A percentile compares a stretch with the other conserved stretches of the same genome.
Conservation (phyloP, 2,888 invertebrate genomes). For the Agrochola lychnidis region DNA sequence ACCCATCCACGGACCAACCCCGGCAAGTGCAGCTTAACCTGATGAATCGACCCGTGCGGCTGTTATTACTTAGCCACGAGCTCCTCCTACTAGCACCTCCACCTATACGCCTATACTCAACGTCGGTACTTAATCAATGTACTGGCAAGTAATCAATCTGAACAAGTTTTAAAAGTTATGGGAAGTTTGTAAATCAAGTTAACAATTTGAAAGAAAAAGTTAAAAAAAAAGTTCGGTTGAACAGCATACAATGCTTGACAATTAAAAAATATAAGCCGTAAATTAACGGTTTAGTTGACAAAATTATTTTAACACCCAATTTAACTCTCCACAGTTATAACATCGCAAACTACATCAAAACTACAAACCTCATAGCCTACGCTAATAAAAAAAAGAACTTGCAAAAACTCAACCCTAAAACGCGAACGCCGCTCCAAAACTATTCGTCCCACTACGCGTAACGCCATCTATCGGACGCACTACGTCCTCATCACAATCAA, state of each 20-base stretch:
- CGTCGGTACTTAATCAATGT: not conserved
- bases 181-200: not conserved
- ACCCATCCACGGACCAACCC: too few relatives aligned
- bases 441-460: slow-evolving; percentile 45
- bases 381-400: not conserved
- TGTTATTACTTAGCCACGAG: too few relatives aligned
- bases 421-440: slow-evolving; percentile 19
- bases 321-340: not conserved
- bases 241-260: too few relatives aligned
- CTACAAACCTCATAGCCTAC: not conserved
- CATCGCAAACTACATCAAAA: not conserved
- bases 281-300: not conserved
- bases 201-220: not conserved
- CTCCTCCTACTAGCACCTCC: too few relatives aligned
- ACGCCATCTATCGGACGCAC: slow-evolving; percentile 77
- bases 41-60: too few relatives aligned
- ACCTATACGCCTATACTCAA: too few relatives aligned
- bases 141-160: not conserved
- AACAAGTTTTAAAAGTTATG: not conserved
- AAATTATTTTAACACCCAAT: not conserved
- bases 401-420: slow-evolving; percentile 37
- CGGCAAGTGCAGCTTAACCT: too few relatives aligned
- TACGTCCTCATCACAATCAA: slow-evolving; percentile 47
- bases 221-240: not conserved
- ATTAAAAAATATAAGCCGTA: not conserved